Evolutionary conservation across 2,888 invertebrate genomes (phyloP).

Genomic region (Tanypteryx hageni): DNA sequence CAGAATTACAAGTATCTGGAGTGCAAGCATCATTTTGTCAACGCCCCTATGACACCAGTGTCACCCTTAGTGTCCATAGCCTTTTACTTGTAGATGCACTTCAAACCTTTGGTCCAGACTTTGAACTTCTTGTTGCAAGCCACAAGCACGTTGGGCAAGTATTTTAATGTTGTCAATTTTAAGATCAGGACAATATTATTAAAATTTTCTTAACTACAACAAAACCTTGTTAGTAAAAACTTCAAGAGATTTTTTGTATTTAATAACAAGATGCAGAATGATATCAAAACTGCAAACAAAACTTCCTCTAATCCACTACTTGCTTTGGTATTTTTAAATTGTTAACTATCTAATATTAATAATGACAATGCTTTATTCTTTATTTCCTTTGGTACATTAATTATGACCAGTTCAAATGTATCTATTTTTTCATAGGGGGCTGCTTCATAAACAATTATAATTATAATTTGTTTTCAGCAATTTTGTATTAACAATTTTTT

Average conservation of each 20-base stretch:
- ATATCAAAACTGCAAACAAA: background rate
- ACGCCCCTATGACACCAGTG: conserved; percentile 84
- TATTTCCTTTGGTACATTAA: no score
- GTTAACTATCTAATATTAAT: background rate
- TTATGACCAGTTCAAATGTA: no score
- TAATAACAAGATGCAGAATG: background rate
- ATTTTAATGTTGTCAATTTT: background rate
- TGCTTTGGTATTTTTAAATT: background rate
- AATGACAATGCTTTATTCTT: no score
- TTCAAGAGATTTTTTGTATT: background rate
- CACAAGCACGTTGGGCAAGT: conserved; percentile 93
- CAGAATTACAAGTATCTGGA: conserved; percentile 94
- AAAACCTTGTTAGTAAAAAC: background rate
- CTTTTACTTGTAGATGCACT: conserved; percentile 95
- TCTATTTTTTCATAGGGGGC: no score
- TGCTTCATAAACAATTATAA: no score
- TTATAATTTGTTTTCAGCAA: no score
- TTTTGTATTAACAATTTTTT: no score
- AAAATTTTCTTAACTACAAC: background rate
- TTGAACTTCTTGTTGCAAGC: conserved; percentile 94
- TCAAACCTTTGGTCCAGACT: conserved; percentile 96
- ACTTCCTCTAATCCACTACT: background rate
- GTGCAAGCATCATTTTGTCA: conserved; percentile 87
- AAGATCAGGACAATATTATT: background rate
- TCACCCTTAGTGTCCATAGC: conserved; percentile 93